phyloP scores from a whole-genome alignment of 2,113 vertebrate genomes.

The Ictalurus furcatus region DNA sequence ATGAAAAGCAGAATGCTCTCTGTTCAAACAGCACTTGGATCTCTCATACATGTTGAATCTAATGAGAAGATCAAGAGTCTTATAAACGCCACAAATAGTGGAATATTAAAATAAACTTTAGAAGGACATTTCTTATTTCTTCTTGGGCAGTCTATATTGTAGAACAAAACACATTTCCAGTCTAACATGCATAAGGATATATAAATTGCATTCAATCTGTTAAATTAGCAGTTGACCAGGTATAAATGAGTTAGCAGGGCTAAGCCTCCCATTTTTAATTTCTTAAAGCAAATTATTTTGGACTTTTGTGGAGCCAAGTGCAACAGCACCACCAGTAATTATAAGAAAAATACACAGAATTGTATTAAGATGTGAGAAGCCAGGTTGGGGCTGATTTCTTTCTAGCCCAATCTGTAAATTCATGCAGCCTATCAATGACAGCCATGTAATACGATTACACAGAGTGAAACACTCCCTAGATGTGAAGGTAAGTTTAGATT shows the following conservation, averaged over 20 bases:
- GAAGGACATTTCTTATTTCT: background rate
- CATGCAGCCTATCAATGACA: no score
- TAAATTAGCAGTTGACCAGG: background rate
- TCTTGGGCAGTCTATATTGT: background rate
- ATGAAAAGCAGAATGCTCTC: constrained; percentile 40
- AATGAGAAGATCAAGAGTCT: background rate
- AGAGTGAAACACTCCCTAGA: no score
- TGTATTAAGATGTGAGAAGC: background rate
- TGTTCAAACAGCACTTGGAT: constrained; percentile 4
- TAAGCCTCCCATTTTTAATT: background rate
- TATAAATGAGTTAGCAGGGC: background rate
- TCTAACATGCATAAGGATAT: background rate
- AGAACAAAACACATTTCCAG: background rate
- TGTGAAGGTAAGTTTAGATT: no score
- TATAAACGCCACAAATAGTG: background rate
- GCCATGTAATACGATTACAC: background rate
- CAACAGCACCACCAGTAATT: background rate
- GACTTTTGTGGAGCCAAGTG: background rate
- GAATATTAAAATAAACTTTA: background rate
- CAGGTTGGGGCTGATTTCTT: background rate
- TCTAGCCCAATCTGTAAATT: no score
- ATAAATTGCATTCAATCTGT: background rate
- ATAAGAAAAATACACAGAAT: background rate
- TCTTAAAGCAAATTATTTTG: background rate
- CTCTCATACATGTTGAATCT: constrained; percentile 30